Percentiles rank a stretch among this genome's conserved stretches.
These are phyloP conservation scores for Acrocephalus kingi DNA, from an alignment of 2,113 vertebrate species.

Conservation along the genomic window DNA sequence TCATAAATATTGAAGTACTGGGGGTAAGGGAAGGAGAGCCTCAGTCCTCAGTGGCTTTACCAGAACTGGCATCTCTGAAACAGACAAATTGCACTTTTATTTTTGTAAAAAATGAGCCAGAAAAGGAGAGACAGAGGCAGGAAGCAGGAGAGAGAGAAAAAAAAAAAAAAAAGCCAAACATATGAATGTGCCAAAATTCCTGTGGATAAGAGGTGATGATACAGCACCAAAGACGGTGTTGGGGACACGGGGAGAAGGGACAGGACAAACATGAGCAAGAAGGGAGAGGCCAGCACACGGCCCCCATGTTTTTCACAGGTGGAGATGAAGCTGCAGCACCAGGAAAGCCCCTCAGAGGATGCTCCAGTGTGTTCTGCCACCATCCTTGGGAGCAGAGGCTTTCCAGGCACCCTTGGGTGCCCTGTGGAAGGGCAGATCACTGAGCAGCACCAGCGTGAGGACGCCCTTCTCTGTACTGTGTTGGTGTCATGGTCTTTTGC, in stretches of 20 bases:
- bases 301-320: accelerated
- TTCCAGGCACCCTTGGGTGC: background rate
- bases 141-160: background rate
- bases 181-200: constrained; percentile 8
- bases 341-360: background rate
- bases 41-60: background rate
- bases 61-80: background rate
- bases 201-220: background rate
- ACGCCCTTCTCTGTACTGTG: background rate
- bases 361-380: background rate
- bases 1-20: background rate
- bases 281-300: background rate
- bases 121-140: background rate
- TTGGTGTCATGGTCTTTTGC: background rate
- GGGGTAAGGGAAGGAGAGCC: background rate
- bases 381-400: background rate
- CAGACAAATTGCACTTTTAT: constrained; percentile 11
- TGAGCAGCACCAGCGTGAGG: background rate
- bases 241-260: accelerated
- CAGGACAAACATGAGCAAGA: background rate
- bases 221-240: background rate
- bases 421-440: background rate
- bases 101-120: background rate
- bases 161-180: background rate
- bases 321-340: background rate